Conservation (phyloP, 1,140 invertebrate genomes). For the Hestina assimilis region DNA sequence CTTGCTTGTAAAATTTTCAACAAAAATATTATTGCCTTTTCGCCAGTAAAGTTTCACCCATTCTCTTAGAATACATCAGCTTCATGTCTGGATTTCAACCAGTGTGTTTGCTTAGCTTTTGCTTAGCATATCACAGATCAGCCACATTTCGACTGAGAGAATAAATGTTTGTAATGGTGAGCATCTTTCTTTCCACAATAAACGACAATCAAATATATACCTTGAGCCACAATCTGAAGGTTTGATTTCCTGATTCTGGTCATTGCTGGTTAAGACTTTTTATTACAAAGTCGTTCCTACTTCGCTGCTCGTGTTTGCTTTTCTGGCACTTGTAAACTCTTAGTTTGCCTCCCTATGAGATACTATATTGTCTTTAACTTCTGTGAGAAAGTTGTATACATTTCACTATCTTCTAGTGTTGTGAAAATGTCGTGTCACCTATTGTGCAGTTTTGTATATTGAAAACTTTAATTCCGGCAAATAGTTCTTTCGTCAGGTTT, state of each 20-base stretch:
- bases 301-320: conserved; percentile 58
- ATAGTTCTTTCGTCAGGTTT: conserved; percentile 6
- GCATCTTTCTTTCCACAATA: conserved; percentile 31
- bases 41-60: conserved; percentile 26
- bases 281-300: conserved; percentile 31
- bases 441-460: conserved; percentile 22
- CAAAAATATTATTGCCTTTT: conserved; percentile 16
- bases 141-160: conserved; percentile 56
- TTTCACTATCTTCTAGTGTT: conserved; percentile 18
- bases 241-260: conserved; percentile 21
- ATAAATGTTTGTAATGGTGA: conserved; percentile 61
- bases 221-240: conserved; percentile 1
- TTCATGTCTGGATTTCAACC: conserved; percentile 39
- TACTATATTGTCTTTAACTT: conserved; percentile 60
- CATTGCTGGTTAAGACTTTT: conserved; percentile 9
- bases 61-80: conserved; percentile 35
- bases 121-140: conserved; percentile 71
- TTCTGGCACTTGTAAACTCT: conserved; percentile 66
- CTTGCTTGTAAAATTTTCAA: conserved; percentile 7
- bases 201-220: conserved; percentile 1
- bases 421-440: conserved; percentile 15
- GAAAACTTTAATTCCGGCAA: conserved; percentile 21
- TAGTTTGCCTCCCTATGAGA: conserved; percentile 63
- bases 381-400: conserved; percentile 49
- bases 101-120: conserved; percentile 72